Percentiles rank a stretch among this genome's conserved stretches.
These are phyloP conservation scores for Sorex fumeus DNA, from an alignment of 2,113 vertebrate genomes.

Conservation along the genomic window DNA sequence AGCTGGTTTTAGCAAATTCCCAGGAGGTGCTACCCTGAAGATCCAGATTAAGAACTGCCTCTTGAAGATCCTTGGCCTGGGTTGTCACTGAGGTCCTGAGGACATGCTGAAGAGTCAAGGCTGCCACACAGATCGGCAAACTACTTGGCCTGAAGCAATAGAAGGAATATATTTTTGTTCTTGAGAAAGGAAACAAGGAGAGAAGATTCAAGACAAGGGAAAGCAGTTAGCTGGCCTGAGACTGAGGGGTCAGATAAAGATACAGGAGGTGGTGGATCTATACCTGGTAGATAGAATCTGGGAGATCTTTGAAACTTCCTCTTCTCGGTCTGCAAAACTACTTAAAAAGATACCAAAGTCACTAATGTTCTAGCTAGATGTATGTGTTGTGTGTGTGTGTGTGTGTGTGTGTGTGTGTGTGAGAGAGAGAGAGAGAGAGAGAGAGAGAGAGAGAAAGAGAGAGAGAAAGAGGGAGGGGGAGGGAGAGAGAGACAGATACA, in stretches of 20 bases:
- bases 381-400: neutral
- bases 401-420: neutral
- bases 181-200: constrained; percentile 23
- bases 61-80: neutral
- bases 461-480: neutral
- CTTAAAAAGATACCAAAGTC: neutral
- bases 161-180: neutral
- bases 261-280: neutral
- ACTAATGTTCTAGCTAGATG: neutral
- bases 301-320: neutral
- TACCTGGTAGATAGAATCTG: neutral
- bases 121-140: neutral
- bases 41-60: neutral
- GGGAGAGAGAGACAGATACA: neutral
- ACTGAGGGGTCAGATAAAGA: neutral
- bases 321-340: neutral
- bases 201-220: neutral
- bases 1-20: too few species aligned
- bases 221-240: neutral
- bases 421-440: neutral
- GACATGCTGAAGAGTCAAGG: neutral
- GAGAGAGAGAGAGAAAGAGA: neutral
- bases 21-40: neutral
- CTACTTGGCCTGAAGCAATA: neutral
- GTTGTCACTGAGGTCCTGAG: neutral